Conservation (phyloP, 2,113 vertebrate species). For the Typhlomys cinereus region DNA sequence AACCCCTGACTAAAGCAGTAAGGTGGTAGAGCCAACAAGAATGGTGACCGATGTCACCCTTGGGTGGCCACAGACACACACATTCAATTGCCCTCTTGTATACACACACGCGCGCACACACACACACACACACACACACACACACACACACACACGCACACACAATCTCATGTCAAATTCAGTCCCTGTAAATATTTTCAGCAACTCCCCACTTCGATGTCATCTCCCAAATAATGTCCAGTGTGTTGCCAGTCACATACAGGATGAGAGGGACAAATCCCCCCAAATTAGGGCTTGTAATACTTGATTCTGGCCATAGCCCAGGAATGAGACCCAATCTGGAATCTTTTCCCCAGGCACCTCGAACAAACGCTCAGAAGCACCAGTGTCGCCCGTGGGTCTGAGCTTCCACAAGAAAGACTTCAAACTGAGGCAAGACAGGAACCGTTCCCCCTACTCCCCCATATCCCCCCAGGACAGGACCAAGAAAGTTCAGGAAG, state of each 20-base stretch:
- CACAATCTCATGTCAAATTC: neutral
- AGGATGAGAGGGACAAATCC: neutral
- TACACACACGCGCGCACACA: too few relatives aligned
- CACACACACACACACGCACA: too few relatives aligned
- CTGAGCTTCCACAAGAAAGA: neutral
- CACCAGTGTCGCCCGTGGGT: neutral
- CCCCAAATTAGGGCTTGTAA: too few relatives aligned
- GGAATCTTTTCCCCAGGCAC: neutral
- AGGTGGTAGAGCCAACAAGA: too few relatives aligned
- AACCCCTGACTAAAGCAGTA: too few relatives aligned
- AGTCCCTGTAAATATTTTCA: neutral
- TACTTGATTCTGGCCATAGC: neutral
- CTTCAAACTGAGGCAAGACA: neutral
- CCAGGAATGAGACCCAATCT: neutral
- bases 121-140: too few relatives aligned
- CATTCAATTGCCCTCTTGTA: too few relatives aligned
- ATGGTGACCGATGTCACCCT: too few relatives aligned
- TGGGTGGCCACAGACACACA: too few relatives aligned
- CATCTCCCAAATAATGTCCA: neutral
- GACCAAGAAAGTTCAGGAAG: neutral
- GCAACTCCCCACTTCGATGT: neutral
- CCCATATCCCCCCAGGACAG: rapidly evolving
- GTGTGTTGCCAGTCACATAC: neutral
- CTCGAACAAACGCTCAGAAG: neutral
- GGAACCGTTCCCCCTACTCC: neutral